These are phyloP conservation scores for Drosophila setifemur DNA, from an alignment of 1,140 invertebrate genomes.

Conservation along the genomic window DNA sequence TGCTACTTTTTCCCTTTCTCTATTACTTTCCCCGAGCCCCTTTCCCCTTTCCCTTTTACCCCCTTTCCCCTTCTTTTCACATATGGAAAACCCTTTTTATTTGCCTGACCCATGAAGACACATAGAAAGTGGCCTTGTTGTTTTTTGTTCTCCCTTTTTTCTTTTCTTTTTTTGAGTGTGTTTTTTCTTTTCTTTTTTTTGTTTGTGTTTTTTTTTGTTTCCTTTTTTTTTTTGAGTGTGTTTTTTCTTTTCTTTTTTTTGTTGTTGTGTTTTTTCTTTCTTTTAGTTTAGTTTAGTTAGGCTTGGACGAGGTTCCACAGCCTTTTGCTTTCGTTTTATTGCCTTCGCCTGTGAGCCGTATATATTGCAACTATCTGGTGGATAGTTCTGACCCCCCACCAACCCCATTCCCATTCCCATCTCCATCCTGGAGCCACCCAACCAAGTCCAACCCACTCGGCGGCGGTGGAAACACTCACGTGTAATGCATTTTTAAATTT, in stretches of 20 bases:
- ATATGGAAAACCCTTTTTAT: conserved; percentile 15
- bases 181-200: background rate
- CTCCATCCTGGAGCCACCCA: background rate
- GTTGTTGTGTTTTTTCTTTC: background rate
- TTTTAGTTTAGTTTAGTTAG: background rate
- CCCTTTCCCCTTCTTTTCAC: background rate
- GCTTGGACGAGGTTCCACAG: background rate
- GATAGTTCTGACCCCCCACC: background rate
- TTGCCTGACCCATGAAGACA: conserved; percentile 44
- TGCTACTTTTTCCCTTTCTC: too few relatives aligned
- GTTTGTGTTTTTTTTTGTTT: background rate
- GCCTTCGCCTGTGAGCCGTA: background rate
- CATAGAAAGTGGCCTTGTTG: conserved; percentile 54
- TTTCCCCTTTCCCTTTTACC: conserved; percentile 1
- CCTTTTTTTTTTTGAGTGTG: too few relatives aligned
- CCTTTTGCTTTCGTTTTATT: conserved; percentile 26
- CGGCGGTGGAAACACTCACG: conserved; percentile 57
- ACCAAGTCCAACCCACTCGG: background rate
- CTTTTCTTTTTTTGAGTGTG: background rate
- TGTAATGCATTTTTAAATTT: conserved; percentile 77
- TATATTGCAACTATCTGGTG: conserved; percentile 15
- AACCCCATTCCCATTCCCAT: background rate
- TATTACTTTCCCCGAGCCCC: too few relatives aligned
- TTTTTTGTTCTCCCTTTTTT: conserved; percentile 28
- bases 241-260: conserved; percentile 25